Conservation (phyloP, 92 coral and sea anemone species). For the Epizoanthus fatuus region DNA sequence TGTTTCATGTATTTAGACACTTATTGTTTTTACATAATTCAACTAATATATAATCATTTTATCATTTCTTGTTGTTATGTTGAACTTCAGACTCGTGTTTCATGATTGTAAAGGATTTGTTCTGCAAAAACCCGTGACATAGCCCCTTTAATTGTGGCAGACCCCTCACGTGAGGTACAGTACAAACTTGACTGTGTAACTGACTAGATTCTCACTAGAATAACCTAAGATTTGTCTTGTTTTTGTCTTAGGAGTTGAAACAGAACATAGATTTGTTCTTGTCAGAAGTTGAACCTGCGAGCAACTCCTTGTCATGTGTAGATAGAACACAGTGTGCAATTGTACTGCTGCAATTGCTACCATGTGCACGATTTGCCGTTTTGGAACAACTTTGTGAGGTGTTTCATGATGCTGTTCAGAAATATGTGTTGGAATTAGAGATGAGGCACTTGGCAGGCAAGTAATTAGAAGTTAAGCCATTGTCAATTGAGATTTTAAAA, state of each 20-base stretch:
- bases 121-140: no score
- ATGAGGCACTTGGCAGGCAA: constrained; percentile 90
- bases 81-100: no score
- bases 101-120: no score
- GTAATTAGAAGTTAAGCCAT: background rate
- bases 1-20: no score
- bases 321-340: constrained; percentile 92
- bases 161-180: no score
- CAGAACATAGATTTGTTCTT: constrained; percentile 84
- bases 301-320: constrained; percentile 65
- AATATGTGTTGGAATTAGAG: constrained; percentile 91
- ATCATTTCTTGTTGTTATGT: no score
- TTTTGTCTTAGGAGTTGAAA: constrained; percentile 54
- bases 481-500: no score
- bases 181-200: no score
- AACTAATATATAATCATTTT: no score
- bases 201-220: no score
- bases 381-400: constrained; percentile 97
- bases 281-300: constrained; percentile 72
- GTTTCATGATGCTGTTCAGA: constrained; percentile 96
- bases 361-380: constrained; percentile 96
- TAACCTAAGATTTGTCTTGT: background rate
- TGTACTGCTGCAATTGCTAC: constrained; percentile 89
- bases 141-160: no score
- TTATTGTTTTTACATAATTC: no score